phyloP scores from a whole-genome alignment of 2,113 vertebrate species.

The Labeo catla region DNA sequence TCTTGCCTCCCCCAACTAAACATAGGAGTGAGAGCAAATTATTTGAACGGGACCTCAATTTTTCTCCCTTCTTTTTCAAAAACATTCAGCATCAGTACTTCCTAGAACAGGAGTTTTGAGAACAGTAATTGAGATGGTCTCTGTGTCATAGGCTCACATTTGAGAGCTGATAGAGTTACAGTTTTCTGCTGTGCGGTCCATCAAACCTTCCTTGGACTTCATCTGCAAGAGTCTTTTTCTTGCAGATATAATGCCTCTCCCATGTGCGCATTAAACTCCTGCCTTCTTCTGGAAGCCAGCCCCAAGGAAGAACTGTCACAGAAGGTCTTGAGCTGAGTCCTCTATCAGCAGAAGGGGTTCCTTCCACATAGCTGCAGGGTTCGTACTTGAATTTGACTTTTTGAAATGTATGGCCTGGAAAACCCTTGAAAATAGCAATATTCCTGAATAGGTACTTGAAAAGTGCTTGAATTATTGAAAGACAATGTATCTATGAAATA shows the following conservation, averaged over 20 bases:
- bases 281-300: slow-evolving; percentile 48
- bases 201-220: slow-evolving; percentile 28
- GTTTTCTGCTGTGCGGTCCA: slow-evolving; percentile 33
- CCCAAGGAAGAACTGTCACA: not conserved
- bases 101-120: slow-evolving; percentile 59
- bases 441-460: too few relatives aligned
- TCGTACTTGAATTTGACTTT: too few relatives aligned
- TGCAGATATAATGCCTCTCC: slow-evolving; percentile 43
- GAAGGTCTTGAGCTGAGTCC: slow-evolving; percentile 19
- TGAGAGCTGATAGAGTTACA: slow-evolving; percentile 45
- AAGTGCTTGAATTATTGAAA: too few relatives aligned
- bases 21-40: slow-evolving; percentile 52
- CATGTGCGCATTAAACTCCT: slow-evolving; percentile 45
- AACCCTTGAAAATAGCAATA: too few relatives aligned
- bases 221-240: slow-evolving; percentile 49
- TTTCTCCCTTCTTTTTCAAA: slow-evolving; percentile 51
- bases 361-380: not conserved
- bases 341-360: not conserved
- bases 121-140: slow-evolving; percentile 52
- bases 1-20: slow-evolving; percentile 63
- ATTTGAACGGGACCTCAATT: slow-evolving; percentile 49
- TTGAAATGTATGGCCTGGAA: too few relatives aligned
- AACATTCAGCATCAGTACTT: slow-evolving; percentile 64
- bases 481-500: too few relatives aligned
- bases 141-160: slow-evolving; percentile 29